Percentiles rank a stretch among this genome's conserved stretches.
phyloP scores from a whole-genome alignment of 53 echinoderm and acorn worm species.

The Henricia sp. region DNA sequence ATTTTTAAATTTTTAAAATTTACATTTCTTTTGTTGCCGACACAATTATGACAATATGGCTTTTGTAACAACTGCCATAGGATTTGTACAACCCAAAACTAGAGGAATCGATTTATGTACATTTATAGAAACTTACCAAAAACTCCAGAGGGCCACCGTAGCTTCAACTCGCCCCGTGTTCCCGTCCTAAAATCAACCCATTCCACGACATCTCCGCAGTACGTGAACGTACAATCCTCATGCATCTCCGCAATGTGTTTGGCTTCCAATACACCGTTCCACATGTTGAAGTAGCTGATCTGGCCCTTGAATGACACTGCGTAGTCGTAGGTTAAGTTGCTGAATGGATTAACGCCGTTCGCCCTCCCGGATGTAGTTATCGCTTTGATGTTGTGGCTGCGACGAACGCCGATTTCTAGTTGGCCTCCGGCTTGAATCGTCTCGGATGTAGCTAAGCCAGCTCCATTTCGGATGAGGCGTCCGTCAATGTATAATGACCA shows the following conservation, averaged over 20 bases:
- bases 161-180: constrained; percentile 86
- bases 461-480: neutral
- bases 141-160: constrained; percentile 88
- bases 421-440: constrained; percentile 56
- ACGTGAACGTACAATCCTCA: constrained; percentile 85
- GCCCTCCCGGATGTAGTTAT: neutral
- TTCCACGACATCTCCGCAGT: constrained; percentile 86
- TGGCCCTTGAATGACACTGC: constrained; percentile 68
- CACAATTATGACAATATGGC: too few species aligned
- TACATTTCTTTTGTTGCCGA: too few species aligned
- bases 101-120: neutral
- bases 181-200: constrained; percentile 98
- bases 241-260: constrained; percentile 67
- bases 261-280: constrained; percentile 60
- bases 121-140: constrained; percentile 64
- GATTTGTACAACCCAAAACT: neutral
- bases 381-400: constrained; percentile 25
- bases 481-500: constrained; percentile 65
- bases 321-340: constrained; percentile 35
- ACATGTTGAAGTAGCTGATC: constrained; percentile 86
- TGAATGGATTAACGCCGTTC: neutral
- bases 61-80: too few species aligned
- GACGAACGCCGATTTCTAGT: constrained; percentile 56
- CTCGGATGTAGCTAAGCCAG: constrained; percentile 12
- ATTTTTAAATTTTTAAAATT: too few species aligned